Evolutionary conservation across 1,140 invertebrate species (phyloP).

Genomic region (Onthophagus taurus): DNA sequence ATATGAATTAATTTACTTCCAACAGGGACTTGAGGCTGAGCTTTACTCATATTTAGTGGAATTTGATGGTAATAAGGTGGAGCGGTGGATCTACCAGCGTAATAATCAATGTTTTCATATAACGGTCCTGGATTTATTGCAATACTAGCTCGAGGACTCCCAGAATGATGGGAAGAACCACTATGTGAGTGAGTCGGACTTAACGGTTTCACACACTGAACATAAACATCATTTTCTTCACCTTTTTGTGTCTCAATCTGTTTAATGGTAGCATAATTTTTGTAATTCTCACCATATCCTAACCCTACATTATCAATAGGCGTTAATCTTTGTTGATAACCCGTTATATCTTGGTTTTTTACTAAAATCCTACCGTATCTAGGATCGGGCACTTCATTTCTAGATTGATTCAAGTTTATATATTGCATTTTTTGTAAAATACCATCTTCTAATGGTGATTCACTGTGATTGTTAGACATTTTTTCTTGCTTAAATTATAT

Average conservation of each 20-base stretch:
- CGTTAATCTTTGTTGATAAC: slow-evolving; percentile 32
- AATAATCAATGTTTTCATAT: slow-evolving; percentile 76
- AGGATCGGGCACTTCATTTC: slow-evolving; percentile 17
- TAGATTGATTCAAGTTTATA: slow-evolving; percentile 22
- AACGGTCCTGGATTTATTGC: slow-evolving; percentile 48
- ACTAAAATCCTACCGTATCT: slow-evolving; percentile 27
- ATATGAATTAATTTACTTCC: slow-evolving; percentile 38
- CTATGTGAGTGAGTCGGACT: slow-evolving; percentile 46
- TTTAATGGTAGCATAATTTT: slow-evolving; percentile 68
- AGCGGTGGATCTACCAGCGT: slow-evolving; percentile 44
- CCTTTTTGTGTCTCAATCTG: slow-evolving; percentile 46
- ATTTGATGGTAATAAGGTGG: slow-evolving; percentile 54
- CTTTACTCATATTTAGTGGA: slow-evolving; percentile 32
- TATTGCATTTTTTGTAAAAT: slow-evolving; percentile 28
- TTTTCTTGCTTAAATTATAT: no score
- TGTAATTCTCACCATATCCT: slow-evolving; percentile 58
- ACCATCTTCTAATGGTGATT: slow-evolving; percentile 21
- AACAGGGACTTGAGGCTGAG: slow-evolving; percentile 51
- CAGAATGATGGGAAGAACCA: slow-evolving; percentile 50
- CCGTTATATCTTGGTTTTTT: slow-evolving; percentile 19
- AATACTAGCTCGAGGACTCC: slow-evolving; percentile 49
- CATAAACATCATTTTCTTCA: slow-evolving; percentile 34
- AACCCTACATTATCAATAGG: slow-evolving; percentile 50
- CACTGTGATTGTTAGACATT: slow-evolving; percentile 11
- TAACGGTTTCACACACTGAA: slow-evolving; percentile 39